phyloP scores from a whole-genome alignment of 2,113 vertebrate genomes.

The Dromaius novaehollandiae region DNA sequence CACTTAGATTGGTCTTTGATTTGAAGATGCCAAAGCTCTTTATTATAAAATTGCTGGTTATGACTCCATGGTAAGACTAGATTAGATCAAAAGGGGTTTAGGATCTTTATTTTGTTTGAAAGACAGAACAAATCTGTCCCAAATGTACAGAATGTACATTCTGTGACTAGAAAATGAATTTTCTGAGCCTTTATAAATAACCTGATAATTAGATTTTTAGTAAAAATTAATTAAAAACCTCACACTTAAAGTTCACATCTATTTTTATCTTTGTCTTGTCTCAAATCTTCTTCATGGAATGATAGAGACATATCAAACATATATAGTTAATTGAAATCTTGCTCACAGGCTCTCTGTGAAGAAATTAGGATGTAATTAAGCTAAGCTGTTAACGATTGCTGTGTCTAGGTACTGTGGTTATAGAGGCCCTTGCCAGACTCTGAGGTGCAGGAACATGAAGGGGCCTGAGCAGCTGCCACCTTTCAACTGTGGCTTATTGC shows the following conservation, averaged over 20 bases:
- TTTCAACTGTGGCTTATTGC: not conserved
- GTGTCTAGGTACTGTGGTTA: not conserved
- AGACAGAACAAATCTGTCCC: not conserved
- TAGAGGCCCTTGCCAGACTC: not conserved
- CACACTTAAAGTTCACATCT: slow-evolving; percentile 1
- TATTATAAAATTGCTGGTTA: not conserved
- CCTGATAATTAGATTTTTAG: slow-evolving; percentile 8
- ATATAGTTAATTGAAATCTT: slow-evolving; percentile 50
- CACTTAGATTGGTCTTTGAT: not conserved
- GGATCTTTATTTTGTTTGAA: not conserved
- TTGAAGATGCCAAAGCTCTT: not conserved
- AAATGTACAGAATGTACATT: not conserved
- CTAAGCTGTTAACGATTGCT: not conserved
- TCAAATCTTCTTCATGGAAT: slow-evolving; percentile 16
- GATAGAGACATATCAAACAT: not conserved
- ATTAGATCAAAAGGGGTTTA: not conserved
- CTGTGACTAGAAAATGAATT: not conserved
- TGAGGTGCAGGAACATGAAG: not conserved
- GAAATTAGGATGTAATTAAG: slow-evolving; percentile 43
- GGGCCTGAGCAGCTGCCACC: not conserved
- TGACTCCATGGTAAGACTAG: not conserved
- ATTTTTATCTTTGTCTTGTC: slow-evolving; percentile 42
- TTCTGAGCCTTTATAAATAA: slow-evolving; percentile 36
- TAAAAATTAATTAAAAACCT: slow-evolving; percentile 40
- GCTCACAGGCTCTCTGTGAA: not conserved